Conservation (phyloP, 2,888 invertebrate genomes). For the Steinernema hermaphroditum region DNA sequence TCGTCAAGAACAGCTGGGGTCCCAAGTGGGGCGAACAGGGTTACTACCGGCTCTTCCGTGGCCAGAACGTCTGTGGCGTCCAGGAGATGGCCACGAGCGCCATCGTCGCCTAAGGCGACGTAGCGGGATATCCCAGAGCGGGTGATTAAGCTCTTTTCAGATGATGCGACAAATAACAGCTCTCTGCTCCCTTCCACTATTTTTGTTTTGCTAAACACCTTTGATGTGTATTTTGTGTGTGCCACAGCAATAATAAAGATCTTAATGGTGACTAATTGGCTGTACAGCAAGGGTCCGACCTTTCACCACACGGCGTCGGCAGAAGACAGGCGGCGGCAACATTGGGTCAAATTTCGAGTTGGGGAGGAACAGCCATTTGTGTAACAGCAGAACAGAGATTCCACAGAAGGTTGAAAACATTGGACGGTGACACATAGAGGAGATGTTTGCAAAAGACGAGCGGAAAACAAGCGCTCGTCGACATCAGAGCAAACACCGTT, state of each 20-base stretch:
- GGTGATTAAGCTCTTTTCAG: background rate
- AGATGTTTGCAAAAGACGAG: background rate
- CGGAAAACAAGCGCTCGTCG: background rate
- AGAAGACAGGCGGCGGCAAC: too few species aligned
- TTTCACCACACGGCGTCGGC: too few species aligned
- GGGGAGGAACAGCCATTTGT: too few species aligned
- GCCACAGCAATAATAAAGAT: background rate
- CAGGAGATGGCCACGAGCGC: slow-evolving; percentile 80
- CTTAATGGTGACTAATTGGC: background rate
- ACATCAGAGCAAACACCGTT: background rate
- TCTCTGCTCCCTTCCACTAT: background rate
- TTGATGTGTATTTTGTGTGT: background rate
- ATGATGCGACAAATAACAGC: background rate
- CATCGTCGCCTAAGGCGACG: slow-evolving; percentile 40
- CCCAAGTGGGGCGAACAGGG: slow-evolving; percentile 62
- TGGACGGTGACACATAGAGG: background rate
- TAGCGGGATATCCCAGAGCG: background rate
- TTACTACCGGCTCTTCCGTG: slow-evolving; percentile 78
- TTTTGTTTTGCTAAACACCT: background rate
- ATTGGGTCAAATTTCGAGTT: too few species aligned
- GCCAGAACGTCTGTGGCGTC: slow-evolving; percentile 91
- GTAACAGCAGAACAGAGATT: background rate
- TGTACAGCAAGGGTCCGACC: too few species aligned
- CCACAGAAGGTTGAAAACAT: background rate
- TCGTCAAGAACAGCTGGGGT: slow-evolving; percentile 64